phyloP scores from a whole-genome alignment of 2,888 invertebrate genomes.

The Callimorpha dominula region DNA sequence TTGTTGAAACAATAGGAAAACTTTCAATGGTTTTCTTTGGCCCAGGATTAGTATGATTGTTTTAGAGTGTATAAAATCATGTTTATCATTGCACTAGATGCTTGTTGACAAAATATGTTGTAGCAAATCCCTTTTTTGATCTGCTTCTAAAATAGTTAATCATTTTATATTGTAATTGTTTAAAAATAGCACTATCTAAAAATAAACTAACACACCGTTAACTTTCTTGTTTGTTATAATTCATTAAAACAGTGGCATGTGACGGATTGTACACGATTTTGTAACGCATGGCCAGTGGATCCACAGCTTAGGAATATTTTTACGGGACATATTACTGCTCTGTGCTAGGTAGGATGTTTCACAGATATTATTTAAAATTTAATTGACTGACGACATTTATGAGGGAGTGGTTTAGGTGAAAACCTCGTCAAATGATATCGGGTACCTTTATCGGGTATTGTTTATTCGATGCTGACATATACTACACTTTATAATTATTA shows the following conservation, averaged over 20 bases:
- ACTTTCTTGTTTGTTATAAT: conserved; percentile 47
- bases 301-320: conserved; percentile 22
- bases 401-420: no score
- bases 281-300: conserved; percentile 25
- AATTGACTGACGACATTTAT: no score
- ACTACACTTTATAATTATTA: no score
- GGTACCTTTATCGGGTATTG: no score
- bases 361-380: no score
- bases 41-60: no score
- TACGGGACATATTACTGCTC: neutral
- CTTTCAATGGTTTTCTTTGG: no score
- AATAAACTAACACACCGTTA: conserved; percentile 21
- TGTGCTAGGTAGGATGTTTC: no score
- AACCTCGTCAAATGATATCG: no score
- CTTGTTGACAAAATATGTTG: neutral
- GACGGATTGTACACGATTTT: conserved; percentile 35
- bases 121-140: neutral
- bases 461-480: no score
- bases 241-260: conserved; percentile 35
- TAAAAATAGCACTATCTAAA: conserved; percentile 9
- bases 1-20: no score
- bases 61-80: no score
- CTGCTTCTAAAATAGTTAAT: neutral
- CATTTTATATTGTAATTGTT: neutral
- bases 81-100: neutral